Evolutionary conservation across 2,113 vertebrate species (phyloP).

Genomic region (Dipodomys stephensi): DNA sequence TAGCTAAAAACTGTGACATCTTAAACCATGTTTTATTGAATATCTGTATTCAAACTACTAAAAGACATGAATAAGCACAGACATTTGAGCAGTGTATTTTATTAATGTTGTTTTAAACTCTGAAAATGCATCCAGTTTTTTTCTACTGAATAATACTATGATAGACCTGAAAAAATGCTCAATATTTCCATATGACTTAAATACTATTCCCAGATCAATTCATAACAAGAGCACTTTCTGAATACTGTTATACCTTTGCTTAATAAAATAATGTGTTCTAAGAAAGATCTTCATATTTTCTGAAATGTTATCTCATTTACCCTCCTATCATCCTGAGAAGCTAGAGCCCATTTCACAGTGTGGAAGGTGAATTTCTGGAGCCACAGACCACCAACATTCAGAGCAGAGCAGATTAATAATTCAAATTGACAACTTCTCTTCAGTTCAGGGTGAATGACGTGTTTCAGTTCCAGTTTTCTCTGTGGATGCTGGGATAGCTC

Average conservation of each 20-base stretch:
- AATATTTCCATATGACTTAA: not conserved
- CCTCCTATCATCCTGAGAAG: not conserved
- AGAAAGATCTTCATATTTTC: slow-evolving; percentile 12
- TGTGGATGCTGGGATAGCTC: not conserved
- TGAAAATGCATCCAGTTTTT: not conserved
- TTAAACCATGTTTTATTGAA: not conserved
- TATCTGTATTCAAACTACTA: not conserved
- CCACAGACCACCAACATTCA: not conserved
- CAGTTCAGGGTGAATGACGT: not conserved
- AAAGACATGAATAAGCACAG: not conserved
- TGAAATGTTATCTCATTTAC: slow-evolving; percentile 42
- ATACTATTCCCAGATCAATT: slow-evolving; percentile 22
- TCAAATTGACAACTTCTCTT: slow-evolving; percentile 1
- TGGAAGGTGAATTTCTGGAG: not conserved
- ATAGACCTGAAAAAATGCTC: not conserved
- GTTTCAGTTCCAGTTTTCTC: not conserved
- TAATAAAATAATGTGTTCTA: slow-evolving; percentile 32
- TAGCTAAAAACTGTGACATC: not conserved
- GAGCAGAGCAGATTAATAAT: not conserved
- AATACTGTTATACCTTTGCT: slow-evolving; percentile 26
- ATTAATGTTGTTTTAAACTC: not conserved
- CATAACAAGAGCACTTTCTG: not conserved
- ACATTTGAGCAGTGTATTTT: not conserved
- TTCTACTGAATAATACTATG: not conserved
- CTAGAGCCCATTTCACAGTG: not conserved